These are phyloP conservation scores for Mamestra brassicae DNA, from an alignment of 2,888 invertebrate genomes.

Conservation along the genomic window DNA sequence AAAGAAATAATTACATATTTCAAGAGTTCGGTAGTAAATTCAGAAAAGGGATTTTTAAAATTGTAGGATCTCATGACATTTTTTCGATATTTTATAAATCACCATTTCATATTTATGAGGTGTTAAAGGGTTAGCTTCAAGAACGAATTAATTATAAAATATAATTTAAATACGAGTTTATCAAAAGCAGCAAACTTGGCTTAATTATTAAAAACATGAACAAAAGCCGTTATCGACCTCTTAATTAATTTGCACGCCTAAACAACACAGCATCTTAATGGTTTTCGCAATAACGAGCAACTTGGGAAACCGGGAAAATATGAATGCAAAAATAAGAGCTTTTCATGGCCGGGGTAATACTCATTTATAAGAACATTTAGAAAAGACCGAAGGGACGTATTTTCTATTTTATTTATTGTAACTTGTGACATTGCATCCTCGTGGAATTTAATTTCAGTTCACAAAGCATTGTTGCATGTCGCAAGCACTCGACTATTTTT, in stretches of 20 bases:
- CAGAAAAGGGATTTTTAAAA: neutral
- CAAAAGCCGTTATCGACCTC: constrained; percentile 5
- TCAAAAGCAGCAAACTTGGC: neutral
- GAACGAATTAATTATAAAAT: constrained; percentile 1
- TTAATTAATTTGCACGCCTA: constrained; percentile 34
- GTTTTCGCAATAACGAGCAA: constrained; percentile 43
- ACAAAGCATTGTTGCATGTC: constrained; percentile 48
- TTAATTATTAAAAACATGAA: constrained; percentile 12
- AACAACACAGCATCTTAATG: constrained; percentile 40
- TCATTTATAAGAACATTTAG: constrained; percentile 16
- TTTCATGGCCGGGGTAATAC: constrained; percentile 27
- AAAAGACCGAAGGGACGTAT: constrained; percentile 9
- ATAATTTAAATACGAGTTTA: constrained; percentile 7
- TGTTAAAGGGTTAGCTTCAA: neutral
- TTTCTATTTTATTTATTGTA: constrained; percentile 26
- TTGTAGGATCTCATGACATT: no score
- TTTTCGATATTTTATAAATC: no score
- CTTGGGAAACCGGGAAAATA: constrained; percentile 24
- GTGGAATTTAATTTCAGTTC: constrained; percentile 44
- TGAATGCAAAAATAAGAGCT: constrained; percentile 28
- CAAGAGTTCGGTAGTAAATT: constrained; percentile 2
- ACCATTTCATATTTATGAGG: neutral
- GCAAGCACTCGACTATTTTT: constrained; percentile 44
- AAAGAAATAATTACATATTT: neutral
- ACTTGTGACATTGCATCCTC: constrained; percentile 25